These are phyloP conservation scores for Aphyosemion australe DNA, from an alignment of 2,113 vertebrate species.

Conservation along the genomic window DNA sequence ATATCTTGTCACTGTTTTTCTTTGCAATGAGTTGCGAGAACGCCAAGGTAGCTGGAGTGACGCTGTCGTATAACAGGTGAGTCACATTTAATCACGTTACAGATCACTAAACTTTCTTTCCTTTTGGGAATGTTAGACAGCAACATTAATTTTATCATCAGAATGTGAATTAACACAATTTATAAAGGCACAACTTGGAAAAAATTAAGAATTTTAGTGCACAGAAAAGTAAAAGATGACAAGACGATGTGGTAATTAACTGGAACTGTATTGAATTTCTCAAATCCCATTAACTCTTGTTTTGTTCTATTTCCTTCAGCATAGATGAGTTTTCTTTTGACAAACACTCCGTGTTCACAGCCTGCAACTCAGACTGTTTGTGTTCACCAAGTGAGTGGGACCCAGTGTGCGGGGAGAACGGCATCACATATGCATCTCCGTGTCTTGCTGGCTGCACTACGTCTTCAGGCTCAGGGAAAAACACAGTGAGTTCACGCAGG, in stretches of 20 bases:
- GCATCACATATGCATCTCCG: conserved; percentile 87
- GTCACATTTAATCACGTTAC: conserved; percentile 18
- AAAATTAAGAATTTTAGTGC: too few species aligned
- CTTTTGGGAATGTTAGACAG: too few species aligned
- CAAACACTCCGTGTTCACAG: conserved; percentile 65
- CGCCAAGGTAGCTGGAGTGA: conserved; percentile 87
- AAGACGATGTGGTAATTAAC: too few species aligned
- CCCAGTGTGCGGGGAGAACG: conserved; percentile 87
- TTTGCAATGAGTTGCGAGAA: conserved; percentile 87
- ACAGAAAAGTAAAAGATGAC: too few species aligned
- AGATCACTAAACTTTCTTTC: too few species aligned
- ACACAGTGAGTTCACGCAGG: conserved; percentile 77
- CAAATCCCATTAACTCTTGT: not conserved
- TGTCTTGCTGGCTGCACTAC: conserved; percentile 88
- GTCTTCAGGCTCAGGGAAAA: conserved; percentile 81
- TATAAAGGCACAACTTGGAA: too few species aligned
- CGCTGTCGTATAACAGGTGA: conserved; percentile 88
- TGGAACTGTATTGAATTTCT: not conserved
- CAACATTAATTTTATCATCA: too few species aligned
- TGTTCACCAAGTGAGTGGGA: conserved; percentile 86
- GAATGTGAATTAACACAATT: too few species aligned
- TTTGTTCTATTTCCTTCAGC: conserved; percentile 40
- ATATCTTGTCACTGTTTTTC: conserved; percentile 80
- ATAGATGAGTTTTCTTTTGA: conserved; percentile 52
- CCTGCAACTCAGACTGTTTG: conserved; percentile 83